Base-by-base conservation (phyloP, 2,888 invertebrate genomes). In the Teleogryllus oceanicus region DNA sequence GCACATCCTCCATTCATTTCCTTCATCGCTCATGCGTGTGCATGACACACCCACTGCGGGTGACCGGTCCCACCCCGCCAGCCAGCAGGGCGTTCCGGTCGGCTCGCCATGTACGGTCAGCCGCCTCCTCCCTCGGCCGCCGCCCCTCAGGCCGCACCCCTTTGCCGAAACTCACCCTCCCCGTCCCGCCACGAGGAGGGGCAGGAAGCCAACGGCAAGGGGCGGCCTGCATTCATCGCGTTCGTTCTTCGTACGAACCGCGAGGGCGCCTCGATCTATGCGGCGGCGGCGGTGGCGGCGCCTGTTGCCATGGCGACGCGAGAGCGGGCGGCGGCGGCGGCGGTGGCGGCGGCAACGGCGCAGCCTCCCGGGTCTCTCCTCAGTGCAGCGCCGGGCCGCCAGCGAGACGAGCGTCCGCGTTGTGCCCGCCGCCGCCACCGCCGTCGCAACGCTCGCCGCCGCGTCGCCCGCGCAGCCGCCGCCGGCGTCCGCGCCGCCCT, bases 231-330 rank as follows among this genome's bases (percentile, higher is more conserved):
- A 62, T 62, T 62, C 62, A 62, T 62, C 62, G 37, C 62, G 62
- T 62, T 62, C n/a, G 62, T 62, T 62, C 62, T 62, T 62, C n/a
- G 3, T n/a, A 62, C 62, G 13, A 16, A n/a, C n/a, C 16, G 62
- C 62, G n/a, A n/a, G 16, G 62, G 62, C n/a, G 62, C 37, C 37
- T 37, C 37, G 37, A 37, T 37, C 37, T 37, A 37, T 37, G 62
- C n/a, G 62, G 62, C n/a, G 62, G n/a, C 16, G 62, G 16, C 62
- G 62, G 16, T n/a, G 62, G 62, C 62, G 62, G 62, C 62, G 62
- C 62, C 62, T 62, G 62, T 62, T n/a, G 62, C n/a, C 62, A 62
- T 62, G 62, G 62, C 62, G n/a, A 62, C 62, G 62, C 62, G 62
- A 62, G 62, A 62, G 62, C 62, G n/a, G 62, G 13, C 62, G 62